Conservation (phyloP, 23 tunicate genomes). For the Trididemnum clinides region DNA sequence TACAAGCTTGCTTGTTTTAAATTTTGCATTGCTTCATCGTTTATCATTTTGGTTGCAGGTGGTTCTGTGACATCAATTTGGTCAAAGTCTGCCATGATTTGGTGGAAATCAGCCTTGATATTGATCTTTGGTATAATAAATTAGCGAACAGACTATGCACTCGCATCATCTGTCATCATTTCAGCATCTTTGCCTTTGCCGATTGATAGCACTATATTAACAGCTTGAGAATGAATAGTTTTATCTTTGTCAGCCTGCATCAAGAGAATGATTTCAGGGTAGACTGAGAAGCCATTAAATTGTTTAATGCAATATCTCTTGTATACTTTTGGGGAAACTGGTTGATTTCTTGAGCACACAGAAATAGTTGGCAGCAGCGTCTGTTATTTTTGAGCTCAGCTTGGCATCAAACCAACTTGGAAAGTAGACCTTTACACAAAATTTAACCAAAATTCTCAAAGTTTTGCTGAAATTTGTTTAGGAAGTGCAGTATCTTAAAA, state of each 20-base stretch:
- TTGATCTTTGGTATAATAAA: background rate
- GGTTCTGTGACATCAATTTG: conserved; percentile 4
- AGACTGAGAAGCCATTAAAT: conserved; percentile 1
- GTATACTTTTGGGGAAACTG: conserved; percentile 17
- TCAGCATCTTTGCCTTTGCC: background rate
- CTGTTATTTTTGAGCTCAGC: background rate
- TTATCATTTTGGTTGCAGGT: conserved; percentile 6
- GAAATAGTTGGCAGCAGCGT: conserved; percentile 14
- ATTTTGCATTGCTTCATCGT: no score
- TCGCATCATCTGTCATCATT: background rate
- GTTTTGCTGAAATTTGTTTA: background rate
- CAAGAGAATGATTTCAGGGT: conserved; percentile 31
- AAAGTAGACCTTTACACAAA: conserved; percentile 4
- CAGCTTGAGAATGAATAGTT: background rate
- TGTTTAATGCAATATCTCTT: conserved; percentile 1
- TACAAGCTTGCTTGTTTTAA: conserved; percentile 13
- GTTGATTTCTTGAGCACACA: background rate
- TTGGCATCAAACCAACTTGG: conserved; percentile 41
- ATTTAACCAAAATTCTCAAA: background rate
- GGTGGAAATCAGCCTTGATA: background rate
- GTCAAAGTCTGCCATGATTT: conserved; percentile 7
- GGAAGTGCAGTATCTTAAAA: conserved; percentile 16
- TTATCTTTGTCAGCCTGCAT: conserved; percentile 24
- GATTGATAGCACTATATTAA: conserved; percentile 7
- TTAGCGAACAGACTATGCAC: background rate